Base-by-base conservation (phyloP, 2,797 vertebrate genomes). In the Sebastiscus albofasciatus region DNA sequence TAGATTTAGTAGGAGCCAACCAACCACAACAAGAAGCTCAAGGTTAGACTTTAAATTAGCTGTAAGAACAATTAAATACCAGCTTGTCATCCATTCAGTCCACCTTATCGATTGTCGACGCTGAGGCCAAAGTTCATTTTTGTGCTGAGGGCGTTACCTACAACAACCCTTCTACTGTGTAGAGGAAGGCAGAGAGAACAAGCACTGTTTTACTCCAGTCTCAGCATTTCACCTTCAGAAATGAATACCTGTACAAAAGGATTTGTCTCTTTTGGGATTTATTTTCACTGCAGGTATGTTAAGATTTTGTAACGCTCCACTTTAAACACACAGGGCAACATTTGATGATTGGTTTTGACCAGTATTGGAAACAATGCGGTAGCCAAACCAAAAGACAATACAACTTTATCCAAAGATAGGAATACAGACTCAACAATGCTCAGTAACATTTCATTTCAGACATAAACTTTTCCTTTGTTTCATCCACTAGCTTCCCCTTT, bases 131-230 rank as follows among this genome's bases (percentile, higher is more conserved):
- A 91, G 92, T 90, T 84, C 89, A 71, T 13, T 67, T 77, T 64
- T 90, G 76, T 88, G 69, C 75, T 75, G 42, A 89, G 89, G 91
- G 89, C 39, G 82, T 91, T 68, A 58, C 55, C 49, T 34, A 20
- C 76, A 10, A 59, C 52, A 83, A 82, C 26, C 42, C 18, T 26
- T 20, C 29, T n/a, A 55, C 20, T 31, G 67, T 7, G 34, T 27
- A 10, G 26, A 66, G 54, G 75, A 59, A 64, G 59, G 54, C 24
- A 80, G 14, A 11, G 13, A 70, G 66, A 67, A 55, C 20, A 3
- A 34, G 31, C 7, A 7, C 20, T 8, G 10, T 26, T 61, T 34
- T 0, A 14, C 8, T 10, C 34, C 8, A 29, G 10, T 26, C 64
- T 72, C 49, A 65, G 36, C 7, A 6, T 61, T 75, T 70, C 18